These are phyloP conservation scores for Wiebesia pumilae DNA, from an alignment of 1,140 invertebrate species.

Conservation along the genomic window DNA sequence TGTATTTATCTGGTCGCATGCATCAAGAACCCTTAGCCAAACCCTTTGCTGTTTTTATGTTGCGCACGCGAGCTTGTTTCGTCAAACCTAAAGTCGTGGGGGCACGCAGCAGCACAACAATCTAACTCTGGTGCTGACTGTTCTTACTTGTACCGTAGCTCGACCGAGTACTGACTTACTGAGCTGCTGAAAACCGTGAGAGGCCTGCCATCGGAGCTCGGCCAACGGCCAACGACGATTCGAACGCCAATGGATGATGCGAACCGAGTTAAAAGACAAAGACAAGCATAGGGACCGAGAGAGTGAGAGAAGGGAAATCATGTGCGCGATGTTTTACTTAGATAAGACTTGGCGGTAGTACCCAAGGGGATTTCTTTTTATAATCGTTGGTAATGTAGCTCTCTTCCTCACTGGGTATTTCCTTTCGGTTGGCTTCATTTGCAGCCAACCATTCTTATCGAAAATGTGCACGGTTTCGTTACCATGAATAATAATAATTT, in stretches of 20 bases:
- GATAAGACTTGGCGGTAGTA: not conserved
- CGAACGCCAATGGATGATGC: too few relatives aligned
- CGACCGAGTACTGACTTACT: conserved; percentile 8
- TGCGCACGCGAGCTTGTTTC: not conserved
- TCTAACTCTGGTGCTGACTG: not conserved
- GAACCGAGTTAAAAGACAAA: not conserved
- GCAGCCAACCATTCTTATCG: too few relatives aligned
- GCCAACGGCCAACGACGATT: not conserved
- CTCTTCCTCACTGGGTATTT: not conserved
- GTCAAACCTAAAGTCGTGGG: conserved; percentile 3
- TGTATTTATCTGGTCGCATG: not conserved
- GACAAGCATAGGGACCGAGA: not conserved
- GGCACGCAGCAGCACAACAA: not conserved
- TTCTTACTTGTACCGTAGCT: conserved; percentile 38
- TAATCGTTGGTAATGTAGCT: not conserved
- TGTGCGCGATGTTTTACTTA: not conserved
- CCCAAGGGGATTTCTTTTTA: not conserved
- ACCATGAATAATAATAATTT: too few relatives aligned
- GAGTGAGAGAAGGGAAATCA: not conserved
- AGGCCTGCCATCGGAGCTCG: not conserved
- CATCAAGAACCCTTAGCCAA: not conserved
- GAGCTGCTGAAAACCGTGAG: not conserved
- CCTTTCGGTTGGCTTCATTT: not conserved
- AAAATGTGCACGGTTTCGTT: too few relatives aligned
- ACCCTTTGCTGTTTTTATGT: not conserved